Conservation (phyloP, 2,888 invertebrate genomes). For the Cyclophora albipunctata region DNA sequence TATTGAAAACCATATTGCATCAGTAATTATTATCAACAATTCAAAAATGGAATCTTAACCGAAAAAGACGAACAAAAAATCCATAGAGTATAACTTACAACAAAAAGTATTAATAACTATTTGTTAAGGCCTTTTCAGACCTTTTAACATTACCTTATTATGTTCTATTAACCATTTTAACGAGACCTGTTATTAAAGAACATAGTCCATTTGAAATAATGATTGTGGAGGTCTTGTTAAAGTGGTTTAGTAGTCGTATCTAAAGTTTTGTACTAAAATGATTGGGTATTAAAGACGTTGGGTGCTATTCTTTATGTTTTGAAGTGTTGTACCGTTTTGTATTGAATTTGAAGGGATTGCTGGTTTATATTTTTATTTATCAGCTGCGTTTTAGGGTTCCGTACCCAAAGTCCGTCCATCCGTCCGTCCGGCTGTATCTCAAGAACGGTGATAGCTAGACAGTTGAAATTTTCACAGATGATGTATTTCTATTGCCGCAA, state of each 20-base stretch:
- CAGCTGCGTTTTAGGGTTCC: too few species aligned
- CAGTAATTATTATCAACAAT: too few species aligned
- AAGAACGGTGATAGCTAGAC: too few species aligned
- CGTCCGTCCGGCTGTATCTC: too few species aligned
- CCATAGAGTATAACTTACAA: slow-evolving; percentile 30
- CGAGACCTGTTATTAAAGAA: slow-evolving; percentile 18
- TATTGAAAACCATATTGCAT: too few species aligned
- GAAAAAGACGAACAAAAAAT: slow-evolving; percentile 11
- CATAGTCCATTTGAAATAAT: background rate
- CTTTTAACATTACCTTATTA: slow-evolving; percentile 55
- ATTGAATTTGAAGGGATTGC: too few species aligned
- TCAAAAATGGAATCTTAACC: too few species aligned
- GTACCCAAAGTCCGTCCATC: too few species aligned
- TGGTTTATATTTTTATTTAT: too few species aligned
- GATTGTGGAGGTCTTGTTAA: slow-evolving; percentile 29
- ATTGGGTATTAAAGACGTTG: slow-evolving; percentile 23
- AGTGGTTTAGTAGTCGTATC: slow-evolving; percentile 50
- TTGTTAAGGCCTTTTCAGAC: slow-evolving; percentile 51
- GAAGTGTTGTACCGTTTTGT: too few species aligned
- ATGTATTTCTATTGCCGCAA: too few species aligned
- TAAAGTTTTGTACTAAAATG: slow-evolving; percentile 54
- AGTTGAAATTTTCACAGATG: too few species aligned
- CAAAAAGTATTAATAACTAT: slow-evolving; percentile 70
- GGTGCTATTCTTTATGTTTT: slow-evolving; percentile 18
- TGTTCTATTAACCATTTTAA: slow-evolving; percentile 32